Percentiles rank a stretch among this genome's conserved stretches.
Conservation (phyloP, 2,888 invertebrate species). For the Sphaeridia pumilis region DNA sequence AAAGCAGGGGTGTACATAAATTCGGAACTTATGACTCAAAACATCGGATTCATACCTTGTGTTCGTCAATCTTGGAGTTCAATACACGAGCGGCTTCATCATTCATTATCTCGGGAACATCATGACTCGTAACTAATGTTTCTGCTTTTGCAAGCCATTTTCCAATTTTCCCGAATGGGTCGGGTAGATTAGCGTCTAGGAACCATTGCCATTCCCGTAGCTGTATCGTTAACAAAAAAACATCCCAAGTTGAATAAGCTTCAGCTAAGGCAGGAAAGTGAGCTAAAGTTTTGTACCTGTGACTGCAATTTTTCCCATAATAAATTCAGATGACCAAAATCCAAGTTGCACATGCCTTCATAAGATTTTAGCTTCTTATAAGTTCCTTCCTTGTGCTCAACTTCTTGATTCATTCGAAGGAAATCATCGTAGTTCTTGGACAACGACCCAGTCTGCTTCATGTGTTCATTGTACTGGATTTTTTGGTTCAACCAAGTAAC, state of each 20-base stretch:
- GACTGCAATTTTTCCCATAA: slow-evolving; percentile 14
- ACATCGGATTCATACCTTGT: slow-evolving; percentile 47
- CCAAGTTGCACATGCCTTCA: slow-evolving; percentile 36
- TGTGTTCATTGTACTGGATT: slow-evolving; percentile 61
- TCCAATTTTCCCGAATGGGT: slow-evolving; percentile 71
- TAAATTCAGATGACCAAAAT: slow-evolving; percentile 6
- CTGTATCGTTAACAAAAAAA: too few relatives aligned
- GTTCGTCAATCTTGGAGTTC: slow-evolving; percentile 76
- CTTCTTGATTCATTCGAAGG: slow-evolving; percentile 60
- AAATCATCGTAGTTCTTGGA: slow-evolving; percentile 73
- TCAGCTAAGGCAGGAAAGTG: too few relatives aligned
- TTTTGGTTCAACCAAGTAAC: slow-evolving; percentile 70
- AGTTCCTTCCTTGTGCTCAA: slow-evolving; percentile 56
- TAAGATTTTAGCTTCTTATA: slow-evolving; percentile 59
- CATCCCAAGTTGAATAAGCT: too few relatives aligned
- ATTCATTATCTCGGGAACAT: slow-evolving; percentile 71
- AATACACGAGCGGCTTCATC: slow-evolving; percentile 79
- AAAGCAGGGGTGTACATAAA: neutral
- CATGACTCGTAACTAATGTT: slow-evolving; percentile 63
- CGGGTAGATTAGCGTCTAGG: slow-evolving; percentile 71
- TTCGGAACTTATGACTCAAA: neutral
- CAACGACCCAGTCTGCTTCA: slow-evolving; percentile 61
- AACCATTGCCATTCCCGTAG: slow-evolving; percentile 80
- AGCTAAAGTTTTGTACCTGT: slow-evolving; percentile 9
- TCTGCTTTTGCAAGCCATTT: slow-evolving; percentile 86